Percentiles rank a stretch among this genome's conserved stretches.
Evolutionary conservation across 2,113 vertebrate genomes (phyloP).

Genomic region (Sapajus apella): DNA sequence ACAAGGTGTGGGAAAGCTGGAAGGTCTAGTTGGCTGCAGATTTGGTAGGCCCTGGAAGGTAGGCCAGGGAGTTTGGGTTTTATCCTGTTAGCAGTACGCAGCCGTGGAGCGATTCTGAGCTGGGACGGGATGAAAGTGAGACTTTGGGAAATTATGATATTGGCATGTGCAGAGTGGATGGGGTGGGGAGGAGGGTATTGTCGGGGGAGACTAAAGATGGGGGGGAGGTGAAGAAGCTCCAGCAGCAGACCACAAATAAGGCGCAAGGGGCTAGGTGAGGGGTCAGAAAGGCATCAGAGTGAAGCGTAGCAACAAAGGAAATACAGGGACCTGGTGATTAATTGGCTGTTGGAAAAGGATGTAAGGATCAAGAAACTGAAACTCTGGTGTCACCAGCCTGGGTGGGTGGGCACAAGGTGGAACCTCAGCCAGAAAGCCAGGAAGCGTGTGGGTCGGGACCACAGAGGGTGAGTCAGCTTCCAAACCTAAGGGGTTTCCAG

Average conservation of each 20-base stretch:
- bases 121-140: background rate
- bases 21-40: background rate
- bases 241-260: rapidly evolving
- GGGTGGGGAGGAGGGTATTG: too few species aligned
- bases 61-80: background rate
- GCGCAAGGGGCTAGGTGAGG: background rate
- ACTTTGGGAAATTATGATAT: background rate
- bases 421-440: background rate
- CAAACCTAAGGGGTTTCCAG: background rate
- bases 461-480: rapidly evolving
- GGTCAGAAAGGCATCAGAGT: background rate
- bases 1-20: background rate
- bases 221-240: background rate
- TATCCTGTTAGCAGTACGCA: background rate
- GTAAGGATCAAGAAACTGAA: background rate
- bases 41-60: background rate
- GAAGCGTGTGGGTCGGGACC: background rate
- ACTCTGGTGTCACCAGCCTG: too few species aligned
- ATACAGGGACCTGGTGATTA: background rate
- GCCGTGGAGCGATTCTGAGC: background rate
- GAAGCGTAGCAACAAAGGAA: background rate
- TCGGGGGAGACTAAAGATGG: background rate
- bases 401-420: too few species aligned
- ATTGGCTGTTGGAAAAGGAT: background rate
- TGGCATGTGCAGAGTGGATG: background rate